phyloP scores from a whole-genome alignment of 2,113 vertebrate genomes.

The Alethe castanea region DNA sequence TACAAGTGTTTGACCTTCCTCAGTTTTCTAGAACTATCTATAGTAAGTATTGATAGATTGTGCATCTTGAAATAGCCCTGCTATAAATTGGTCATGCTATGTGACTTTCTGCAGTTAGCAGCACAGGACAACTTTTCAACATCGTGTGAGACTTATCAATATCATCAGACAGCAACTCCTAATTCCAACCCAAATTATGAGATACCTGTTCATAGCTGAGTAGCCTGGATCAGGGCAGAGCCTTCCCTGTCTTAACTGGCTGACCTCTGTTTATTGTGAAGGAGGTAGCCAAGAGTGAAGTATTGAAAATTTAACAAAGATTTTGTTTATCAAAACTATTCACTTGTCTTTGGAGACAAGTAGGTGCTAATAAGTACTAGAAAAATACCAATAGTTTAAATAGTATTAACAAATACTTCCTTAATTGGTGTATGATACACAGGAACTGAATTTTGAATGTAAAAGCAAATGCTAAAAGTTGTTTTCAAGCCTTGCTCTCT shows the following conservation, averaged over 20 bases:
- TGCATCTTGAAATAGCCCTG: background rate
- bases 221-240: background rate
- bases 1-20: background rate
- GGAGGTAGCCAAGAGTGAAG: background rate
- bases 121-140: background rate
- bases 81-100: background rate
- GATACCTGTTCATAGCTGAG: background rate
- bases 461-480: conserved; percentile 34
- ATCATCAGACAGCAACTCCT: background rate
- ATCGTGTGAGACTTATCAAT: background rate
- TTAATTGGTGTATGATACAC: conserved; percentile 18
- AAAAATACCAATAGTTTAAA: conserved; percentile 26
- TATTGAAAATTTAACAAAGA: conserved; percentile 2
- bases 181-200: background rate
- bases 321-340: background rate
- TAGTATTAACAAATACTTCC: conserved; percentile 7
- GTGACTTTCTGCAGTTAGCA: background rate
- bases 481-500: conserved; percentile 27
- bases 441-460: conserved; percentile 14
- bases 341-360: background rate
- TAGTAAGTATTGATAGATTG: background rate
- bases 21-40: background rate
- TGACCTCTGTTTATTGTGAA: background rate
- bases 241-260: background rate
- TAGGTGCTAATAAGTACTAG: conserved; percentile 50